Evolutionary conservation across 2,888 invertebrate species (phyloP), one percentile per base, ranked within the genome.

Genomic region (Formica aserva): DNA sequence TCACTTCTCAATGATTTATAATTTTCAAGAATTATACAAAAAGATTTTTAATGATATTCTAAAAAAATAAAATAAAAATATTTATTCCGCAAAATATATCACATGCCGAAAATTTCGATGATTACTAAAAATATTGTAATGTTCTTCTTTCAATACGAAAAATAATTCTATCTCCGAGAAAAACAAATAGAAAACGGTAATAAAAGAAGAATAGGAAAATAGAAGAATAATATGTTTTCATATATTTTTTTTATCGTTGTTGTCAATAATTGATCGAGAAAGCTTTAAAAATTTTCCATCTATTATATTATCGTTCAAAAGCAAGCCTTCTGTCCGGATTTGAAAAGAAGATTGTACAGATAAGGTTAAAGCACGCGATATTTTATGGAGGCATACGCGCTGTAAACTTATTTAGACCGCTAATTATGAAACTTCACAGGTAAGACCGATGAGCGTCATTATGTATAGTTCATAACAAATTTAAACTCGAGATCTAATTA

Each of bases 371-470:
- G 18, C 35, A 22, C 26, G n/a, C 9, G 18, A 22, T 45, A 32
- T 60, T 78, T 78, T 41, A 45, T 6, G 9, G n/a, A 35, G 29
- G n/a, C 67, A 38, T 35, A 41, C 15, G 52, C 69, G 15, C 55
- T 60, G 45, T 71, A 71, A 80, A 80, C 35, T 78, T 80, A 80
- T 71, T 71, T 35, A 62, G 32, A 60, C 35, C 78, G 60, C 60
- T 80, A 80, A 80, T 80, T 80, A 35, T 22, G 35, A 80, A 78
- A 80, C 45, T 80, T 71, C 45, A 57, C 11, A 71, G 57, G 8
- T 57, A 77, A 77, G 67, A 71, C 32, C 45, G 71, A 71, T 60
- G 60, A 71, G n/a, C 18, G 32, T 71, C 5, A 60, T 78, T 78
- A 69, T 45, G 8, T 35, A 41, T 18, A 71, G 60, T 57, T 78